phyloP scores from a whole-genome alignment of 1,140 invertebrate species.

The Ceratina japonica region DNA sequence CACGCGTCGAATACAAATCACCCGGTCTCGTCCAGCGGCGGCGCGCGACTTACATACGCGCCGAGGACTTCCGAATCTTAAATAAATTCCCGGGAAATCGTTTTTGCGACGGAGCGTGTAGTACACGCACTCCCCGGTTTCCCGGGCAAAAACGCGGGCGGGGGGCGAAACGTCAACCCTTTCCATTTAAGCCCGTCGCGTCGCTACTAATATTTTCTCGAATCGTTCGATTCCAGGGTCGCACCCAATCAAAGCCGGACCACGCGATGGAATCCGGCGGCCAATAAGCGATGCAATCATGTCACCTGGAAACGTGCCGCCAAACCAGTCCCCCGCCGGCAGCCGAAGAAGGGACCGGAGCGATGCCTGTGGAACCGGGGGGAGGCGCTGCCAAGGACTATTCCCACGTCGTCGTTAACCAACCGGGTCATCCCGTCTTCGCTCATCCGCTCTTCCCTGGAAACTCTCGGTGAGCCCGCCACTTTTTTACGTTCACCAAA shows the following conservation, averaged over 20 bases:
- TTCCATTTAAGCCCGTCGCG: background rate
- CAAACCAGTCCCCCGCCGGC: conserved; percentile 4
- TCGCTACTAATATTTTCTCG: background rate
- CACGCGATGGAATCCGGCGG: conserved; percentile 47
- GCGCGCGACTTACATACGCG: conserved; percentile 10
- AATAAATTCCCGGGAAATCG: conserved; percentile 29
- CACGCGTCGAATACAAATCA: conserved; percentile 47
- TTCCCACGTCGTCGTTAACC: conserved; percentile 62
- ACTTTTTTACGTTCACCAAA: conserved; percentile 46
- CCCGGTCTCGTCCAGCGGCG: background rate
- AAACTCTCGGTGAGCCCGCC: conserved; percentile 12
- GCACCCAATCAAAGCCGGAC: background rate
- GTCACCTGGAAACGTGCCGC: conserved; percentile 41
- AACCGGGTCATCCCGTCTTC: conserved; percentile 43
- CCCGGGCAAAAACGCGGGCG: conserved; percentile 22
- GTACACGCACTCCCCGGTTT: background rate
- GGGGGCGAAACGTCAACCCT: conserved; percentile 9
- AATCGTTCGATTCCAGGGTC: no score
- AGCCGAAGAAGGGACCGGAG: conserved; percentile 20
- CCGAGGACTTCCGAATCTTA: conserved; percentile 33
- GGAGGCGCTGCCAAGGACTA: conserved; percentile 43
- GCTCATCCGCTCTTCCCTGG: conserved; percentile 18
- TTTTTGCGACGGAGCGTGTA: conserved; percentile 26
- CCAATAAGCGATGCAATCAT: conserved; percentile 60
- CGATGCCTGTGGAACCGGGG: conserved; percentile 12